A percentile compares a stretch with the other conserved stretches of the same genome.
phyloP scores from a whole-genome alignment of 2,113 vertebrate genomes.

The Strix aluco region DNA sequence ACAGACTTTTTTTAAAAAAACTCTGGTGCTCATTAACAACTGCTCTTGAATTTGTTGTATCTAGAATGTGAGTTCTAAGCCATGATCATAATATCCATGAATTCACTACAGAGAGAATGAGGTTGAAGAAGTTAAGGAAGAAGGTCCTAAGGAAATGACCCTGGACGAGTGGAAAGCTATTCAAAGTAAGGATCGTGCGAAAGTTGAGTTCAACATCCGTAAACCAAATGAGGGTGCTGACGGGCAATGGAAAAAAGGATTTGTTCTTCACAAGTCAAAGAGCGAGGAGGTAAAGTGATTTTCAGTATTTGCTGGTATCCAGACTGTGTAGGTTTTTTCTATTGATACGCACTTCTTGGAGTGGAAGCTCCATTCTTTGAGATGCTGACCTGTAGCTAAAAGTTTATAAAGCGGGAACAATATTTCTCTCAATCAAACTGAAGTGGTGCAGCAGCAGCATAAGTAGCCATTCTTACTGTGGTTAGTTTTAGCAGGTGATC shows the following conservation, averaged over 20 bases:
- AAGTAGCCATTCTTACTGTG: accelerated
- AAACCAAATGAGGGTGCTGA: slow-evolving; percentile 96
- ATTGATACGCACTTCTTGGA: accelerated
- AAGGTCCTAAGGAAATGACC: slow-evolving; percentile 98
- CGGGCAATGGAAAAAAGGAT: slow-evolving; percentile 97
- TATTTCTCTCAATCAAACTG: accelerated
- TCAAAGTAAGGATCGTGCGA: slow-evolving; percentile 95
- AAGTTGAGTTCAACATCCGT: slow-evolving; percentile 98
- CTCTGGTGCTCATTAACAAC: not conserved
- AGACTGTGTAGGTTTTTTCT: not conserved
- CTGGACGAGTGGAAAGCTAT: slow-evolving; percentile 99
- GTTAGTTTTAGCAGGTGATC: not conserved
- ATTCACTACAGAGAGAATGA: slow-evolving; percentile 86
- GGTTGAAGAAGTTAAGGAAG: slow-evolving; percentile 94
- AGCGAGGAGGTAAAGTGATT: slow-evolving; percentile 86
- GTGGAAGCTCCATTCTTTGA: not conserved
- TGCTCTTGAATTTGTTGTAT: not conserved
- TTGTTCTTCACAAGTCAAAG: slow-evolving; percentile 98
- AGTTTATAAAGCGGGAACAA: not conserved
- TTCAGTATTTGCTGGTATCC: not conserved
- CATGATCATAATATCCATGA: not conserved
- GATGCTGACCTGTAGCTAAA: not conserved
- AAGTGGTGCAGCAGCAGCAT: accelerated
- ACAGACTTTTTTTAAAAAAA: not conserved
- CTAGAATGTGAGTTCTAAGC: not conserved